Conservation (phyloP, 2,888 invertebrate genomes). For the Siphlonurus alternatus region DNA sequence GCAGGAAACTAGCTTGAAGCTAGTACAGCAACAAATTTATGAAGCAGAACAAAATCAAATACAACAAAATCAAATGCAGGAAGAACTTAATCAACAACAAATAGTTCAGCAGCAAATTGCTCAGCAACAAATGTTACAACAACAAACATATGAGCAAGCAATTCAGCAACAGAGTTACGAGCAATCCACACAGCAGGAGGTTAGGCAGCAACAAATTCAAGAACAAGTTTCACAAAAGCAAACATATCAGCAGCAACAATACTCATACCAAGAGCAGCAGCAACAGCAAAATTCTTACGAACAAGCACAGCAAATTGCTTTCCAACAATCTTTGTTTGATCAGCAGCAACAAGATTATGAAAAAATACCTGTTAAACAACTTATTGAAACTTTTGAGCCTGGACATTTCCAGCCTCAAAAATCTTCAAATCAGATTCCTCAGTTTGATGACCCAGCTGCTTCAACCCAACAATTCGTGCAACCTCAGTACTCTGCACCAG, state of each 20-base stretch:
- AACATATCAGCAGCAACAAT: constrained; percentile 9
- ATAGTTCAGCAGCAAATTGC: too few species aligned
- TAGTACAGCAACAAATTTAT: too few species aligned
- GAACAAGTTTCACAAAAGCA: constrained; percentile 6
- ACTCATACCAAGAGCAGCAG: constrained; percentile 10
- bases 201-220: constrained; percentile 11
- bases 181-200: constrained; percentile 5
- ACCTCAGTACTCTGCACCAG: not conserved
- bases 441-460: not conserved
- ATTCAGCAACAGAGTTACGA: not conserved
- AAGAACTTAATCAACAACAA: constrained; percentile 7
- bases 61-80: too few species aligned
- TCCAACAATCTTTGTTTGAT: constrained; percentile 8
- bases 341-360: constrained; percentile 6
- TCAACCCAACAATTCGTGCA: not conserved
- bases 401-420: not conserved
- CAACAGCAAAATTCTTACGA: constrained; percentile 9
- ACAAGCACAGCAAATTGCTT: constrained; percentile 1
- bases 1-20: not conserved
- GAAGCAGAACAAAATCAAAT: too few species aligned
- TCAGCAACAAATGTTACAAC: not conserved
- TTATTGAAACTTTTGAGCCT: not conserved
- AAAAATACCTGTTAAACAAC: not conserved
- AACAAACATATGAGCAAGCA: not conserved
- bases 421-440: not conserved